Evolutionary conservation across 2,888 invertebrate species (phyloP), one percentile per base, ranked within the genome.

Genomic region (Sacculina carcini): DNA sequence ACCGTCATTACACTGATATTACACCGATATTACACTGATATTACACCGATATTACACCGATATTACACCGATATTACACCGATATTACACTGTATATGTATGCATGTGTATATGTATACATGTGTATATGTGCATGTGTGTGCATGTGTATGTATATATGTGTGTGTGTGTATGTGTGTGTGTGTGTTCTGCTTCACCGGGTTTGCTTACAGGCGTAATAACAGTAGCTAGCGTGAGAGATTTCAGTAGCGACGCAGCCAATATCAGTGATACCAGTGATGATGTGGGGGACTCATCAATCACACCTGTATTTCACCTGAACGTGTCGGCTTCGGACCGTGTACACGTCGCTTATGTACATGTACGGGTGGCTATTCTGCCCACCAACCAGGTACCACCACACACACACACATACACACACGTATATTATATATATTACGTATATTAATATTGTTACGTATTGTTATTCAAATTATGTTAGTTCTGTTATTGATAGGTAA

Each of bases 311-410:
- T 76, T 76, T 61, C 67, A 75, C 54, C 71, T 94, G 54, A 92
- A 94, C 69, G 78, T 94, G 32, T 89, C 90, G 2, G 92, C 87
- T 34, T 84, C 85, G 51, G 94, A 96, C 69, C 90, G 92, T 32
- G 84, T 92, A 36, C 90, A 86, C 67, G 86, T 86, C 14, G 81
- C 77, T 58, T 90, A 82, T 66, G 77, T 86, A 2, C 58, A 62
- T 32, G 64, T 70, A 6, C 58, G 59, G 40, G 62, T 68, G 9
- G 55, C 48, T n/a, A 52, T 58, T 28, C 53, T 55, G 39, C 56
- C 57, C 28, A 28, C n/a, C 7, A 42, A 42, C 42, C 26, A 28
- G 42, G 42, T 42, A 21, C 12, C 10, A 6, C n/a, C n/a, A n/a
- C n/a, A n/a, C n/a, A n/a, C n/a, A n/a, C n/a, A n/a, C n/a, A n/a